Evolutionary conservation across 2,113 vertebrate genomes (phyloP).

Genomic region (Cryptotis parvus): DNA sequence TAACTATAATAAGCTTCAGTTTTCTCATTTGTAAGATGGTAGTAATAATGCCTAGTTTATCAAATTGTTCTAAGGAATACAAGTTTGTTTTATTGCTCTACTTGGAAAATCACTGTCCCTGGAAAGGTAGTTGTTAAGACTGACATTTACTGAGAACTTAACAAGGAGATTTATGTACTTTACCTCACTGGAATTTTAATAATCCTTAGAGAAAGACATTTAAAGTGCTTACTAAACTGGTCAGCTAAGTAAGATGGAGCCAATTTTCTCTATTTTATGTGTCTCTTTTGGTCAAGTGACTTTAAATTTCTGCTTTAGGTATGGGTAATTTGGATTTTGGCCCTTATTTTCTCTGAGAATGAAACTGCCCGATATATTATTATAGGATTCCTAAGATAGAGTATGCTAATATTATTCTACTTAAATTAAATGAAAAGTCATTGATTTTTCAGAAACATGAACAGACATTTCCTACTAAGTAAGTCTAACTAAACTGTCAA

Average conservation of each 20-base stretch:
- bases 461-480: background rate
- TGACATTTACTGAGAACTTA: background rate
- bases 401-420: background rate
- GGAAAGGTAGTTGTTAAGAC: background rate
- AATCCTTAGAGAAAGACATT: background rate
- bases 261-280: too few relatives aligned
- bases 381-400: background rate
- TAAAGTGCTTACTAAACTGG: background rate
- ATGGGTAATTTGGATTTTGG: background rate
- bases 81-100: background rate
- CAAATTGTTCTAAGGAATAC: background rate
- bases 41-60: background rate
- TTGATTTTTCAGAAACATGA: background rate
- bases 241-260: too few relatives aligned
- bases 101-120: background rate
- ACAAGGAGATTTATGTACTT: background rate
- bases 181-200: background rate
- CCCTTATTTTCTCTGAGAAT: background rate
- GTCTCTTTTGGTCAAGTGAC: too few relatives aligned
- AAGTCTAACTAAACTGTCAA: background rate
- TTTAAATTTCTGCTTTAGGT: background rate
- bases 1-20: constrained; percentile 2
- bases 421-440: constrained; percentile 29
- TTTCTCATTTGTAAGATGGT: background rate
- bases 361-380: background rate